Conservation (phyloP, 2,888 invertebrate species). For the Eupelmus urozonus region DNA sequence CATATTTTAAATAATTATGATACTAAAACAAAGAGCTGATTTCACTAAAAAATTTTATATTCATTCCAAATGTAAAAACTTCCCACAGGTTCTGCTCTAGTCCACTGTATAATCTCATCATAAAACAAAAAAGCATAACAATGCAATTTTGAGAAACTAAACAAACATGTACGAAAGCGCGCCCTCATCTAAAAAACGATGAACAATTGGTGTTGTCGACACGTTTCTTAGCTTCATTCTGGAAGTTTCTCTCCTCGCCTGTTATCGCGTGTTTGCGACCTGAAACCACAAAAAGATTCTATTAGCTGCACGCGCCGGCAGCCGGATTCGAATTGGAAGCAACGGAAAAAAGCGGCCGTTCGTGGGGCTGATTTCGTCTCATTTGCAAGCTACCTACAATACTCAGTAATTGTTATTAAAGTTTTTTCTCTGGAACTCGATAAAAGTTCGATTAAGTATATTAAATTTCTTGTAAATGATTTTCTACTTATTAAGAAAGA, state of each 20-base stretch:
- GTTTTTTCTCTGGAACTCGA: not conserved
- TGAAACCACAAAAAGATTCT: slow-evolving; percentile 45
- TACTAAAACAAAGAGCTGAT: too few species aligned
- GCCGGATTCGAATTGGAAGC: slow-evolving; percentile 44
- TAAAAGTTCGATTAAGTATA: too few species aligned
- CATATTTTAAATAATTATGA: too few species aligned
- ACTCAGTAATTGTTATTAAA: not conserved
- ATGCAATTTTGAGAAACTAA: too few species aligned
- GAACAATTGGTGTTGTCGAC: not conserved
- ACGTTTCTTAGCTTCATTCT: slow-evolving; percentile 23
- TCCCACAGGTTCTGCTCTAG: too few species aligned
- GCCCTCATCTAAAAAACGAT: not conserved
- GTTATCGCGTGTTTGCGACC: slow-evolving; percentile 43
- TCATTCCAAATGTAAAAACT: too few species aligned
- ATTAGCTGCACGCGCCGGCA: slow-evolving; percentile 49
- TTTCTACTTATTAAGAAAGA: not conserved
- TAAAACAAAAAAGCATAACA: too few species aligned
- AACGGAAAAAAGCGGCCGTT: not conserved
- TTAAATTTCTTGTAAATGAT: not conserved
- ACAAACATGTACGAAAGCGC: too few species aligned
- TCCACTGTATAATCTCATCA: too few species aligned
- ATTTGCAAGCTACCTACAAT: too few species aligned
- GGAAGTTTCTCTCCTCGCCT: slow-evolving; percentile 35
- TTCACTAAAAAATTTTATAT: too few species aligned
- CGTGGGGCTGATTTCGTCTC: not conserved